A percentile compares a stretch with the other conserved stretches of the same genome.
These are phyloP conservation scores for Dipodomys ordii DNA, from an alignment of 2,113 vertebrate genomes.

Conservation along the genomic window DNA sequence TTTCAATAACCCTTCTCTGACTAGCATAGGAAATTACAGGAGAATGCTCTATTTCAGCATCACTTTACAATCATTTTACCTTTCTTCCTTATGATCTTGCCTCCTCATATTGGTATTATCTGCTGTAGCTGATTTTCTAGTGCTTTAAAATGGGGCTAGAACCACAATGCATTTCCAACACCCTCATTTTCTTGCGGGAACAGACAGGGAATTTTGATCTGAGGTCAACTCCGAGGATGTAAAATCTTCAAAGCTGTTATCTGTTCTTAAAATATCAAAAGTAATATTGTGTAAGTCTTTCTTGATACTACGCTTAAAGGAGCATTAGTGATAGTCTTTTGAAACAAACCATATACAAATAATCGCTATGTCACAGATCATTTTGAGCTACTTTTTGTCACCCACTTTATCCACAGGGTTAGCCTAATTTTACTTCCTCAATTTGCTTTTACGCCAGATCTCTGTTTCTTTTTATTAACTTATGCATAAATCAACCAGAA, in stretches of 20 bases:
- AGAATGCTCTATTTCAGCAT: conserved; percentile 44
- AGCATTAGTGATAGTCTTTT: not conserved
- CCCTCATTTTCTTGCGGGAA: not conserved
- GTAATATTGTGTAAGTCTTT: not conserved
- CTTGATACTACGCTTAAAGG: not conserved
- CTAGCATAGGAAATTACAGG: not conserved
- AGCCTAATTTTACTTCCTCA: not conserved
- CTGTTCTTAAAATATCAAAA: not conserved
- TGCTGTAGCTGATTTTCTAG: not conserved
- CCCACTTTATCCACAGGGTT: not conserved
- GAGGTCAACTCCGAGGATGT: not conserved
- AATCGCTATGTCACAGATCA: not conserved
- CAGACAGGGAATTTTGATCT: conserved; percentile 7
- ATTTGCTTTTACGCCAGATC: not conserved
- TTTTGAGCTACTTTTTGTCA: conserved; percentile 2
- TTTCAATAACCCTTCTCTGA: conserved; percentile 29
- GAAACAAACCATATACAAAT: not conserved
- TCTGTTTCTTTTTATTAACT: not conserved
- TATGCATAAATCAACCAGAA: not conserved
- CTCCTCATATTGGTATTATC: not conserved
- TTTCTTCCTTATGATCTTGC: conserved; percentile 6
- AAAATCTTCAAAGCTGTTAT: conserved; percentile 40
- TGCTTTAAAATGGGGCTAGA: not conserved
- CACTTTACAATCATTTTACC: conserved; percentile 21
- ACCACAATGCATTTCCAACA: not conserved